Evolutionary conservation across 2,888 invertebrate genomes (phyloP), one percentile per base, ranked within the genome.

Genomic region (Protula sp.): DNA sequence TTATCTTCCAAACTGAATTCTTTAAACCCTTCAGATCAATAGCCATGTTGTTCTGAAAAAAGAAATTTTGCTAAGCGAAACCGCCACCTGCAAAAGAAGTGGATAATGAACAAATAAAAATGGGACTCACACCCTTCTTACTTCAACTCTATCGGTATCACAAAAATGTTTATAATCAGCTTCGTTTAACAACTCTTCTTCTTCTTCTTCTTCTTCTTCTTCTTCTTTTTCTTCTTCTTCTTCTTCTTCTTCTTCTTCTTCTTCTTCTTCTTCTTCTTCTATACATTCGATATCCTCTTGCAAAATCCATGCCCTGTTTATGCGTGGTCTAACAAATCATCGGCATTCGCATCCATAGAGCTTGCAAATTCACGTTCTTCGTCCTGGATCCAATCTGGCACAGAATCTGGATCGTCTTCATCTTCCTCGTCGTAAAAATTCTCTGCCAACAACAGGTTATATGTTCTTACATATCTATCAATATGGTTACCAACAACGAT

Each of bases 271-370:
- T 82, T 99, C 99, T 1, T 95, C 94, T 76, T 92, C 92, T 0
- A 94, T 92, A 82, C 97, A 95, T 84, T 99, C 95, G 81, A 94
- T 98, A 81, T 94, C 93, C 1, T 89, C 87, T 1, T 97, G 97
- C 62, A 92, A 87, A 67, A 98, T 93, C 97, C 97, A 98, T 14
- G 74, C 66, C 65, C 75, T 45, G 94, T 92, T 82, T 98, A 98
- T 50, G 87, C 86, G 60, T 85, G 85, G 76, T 94, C 90, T 86
- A 98, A 87, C 74, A 86, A 89, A 28, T 90, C 90, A 83, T 94
- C 88, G 57, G 87, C 87, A 81, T 93, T 89, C 73, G 88, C 87
- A 76, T 89, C 89, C 52, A 92, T 85, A 82, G 88, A 91, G 48
- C 87, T 87, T 27, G 85, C 82, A 82, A 98, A 98, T 77, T 94